Percentiles rank a stretch among this genome's conserved stretches.
These are phyloP conservation scores for Pipra filicauda DNA, from an alignment of 2,113 vertebrate genomes.

Conservation along the genomic window DNA sequence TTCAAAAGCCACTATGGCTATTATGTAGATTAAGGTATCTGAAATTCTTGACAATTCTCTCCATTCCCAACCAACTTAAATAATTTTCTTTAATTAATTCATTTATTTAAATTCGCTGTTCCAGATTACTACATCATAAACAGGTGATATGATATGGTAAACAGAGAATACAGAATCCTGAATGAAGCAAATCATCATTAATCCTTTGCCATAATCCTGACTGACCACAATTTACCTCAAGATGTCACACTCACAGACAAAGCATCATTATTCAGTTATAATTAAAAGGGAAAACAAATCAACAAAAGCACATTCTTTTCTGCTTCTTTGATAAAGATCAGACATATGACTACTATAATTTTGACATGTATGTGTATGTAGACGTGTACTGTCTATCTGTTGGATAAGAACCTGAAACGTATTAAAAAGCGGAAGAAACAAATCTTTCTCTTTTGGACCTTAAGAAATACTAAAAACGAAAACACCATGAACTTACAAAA, in stretches of 20 bases:
- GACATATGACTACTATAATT: not conserved
- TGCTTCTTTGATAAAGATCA: not conserved
- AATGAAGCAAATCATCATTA: not conserved
- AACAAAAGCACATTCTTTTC: not conserved
- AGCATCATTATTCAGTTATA: not conserved
- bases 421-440: not conserved
- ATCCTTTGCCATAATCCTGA: not conserved
- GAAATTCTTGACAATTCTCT: not conserved
- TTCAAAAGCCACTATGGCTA: not conserved
- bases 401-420: not conserved
- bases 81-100: not conserved
- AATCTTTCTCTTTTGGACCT: not conserved
- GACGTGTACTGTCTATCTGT: rapidly evolving
- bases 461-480: not conserved
- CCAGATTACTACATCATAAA: not conserved
- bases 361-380: not conserved
- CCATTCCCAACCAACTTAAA: not conserved
- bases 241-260: not conserved
- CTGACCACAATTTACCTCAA: not conserved
- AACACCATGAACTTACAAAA: not conserved
- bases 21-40: not conserved
- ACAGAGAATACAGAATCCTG: not conserved
- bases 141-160: not conserved
- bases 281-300: not conserved
- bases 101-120: not conserved